These are phyloP conservation scores for Trematomus loennbergii DNA, from an alignment of 2,113 vertebrate genomes.

Conservation along the genomic window DNA sequence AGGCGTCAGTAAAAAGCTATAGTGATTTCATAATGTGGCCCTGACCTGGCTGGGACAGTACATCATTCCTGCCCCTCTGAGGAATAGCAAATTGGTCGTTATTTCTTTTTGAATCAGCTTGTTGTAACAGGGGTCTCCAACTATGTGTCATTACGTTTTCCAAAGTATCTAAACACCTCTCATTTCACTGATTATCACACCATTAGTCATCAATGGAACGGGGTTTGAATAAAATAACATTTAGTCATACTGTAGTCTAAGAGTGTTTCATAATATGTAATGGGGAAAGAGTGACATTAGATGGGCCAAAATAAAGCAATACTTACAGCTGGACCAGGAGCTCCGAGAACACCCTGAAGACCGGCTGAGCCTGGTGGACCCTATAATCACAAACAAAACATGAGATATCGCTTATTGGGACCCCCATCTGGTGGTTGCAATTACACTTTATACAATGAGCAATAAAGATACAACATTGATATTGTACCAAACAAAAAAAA, in stretches of 20 bases:
- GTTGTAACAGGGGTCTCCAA: conserved; percentile 3
- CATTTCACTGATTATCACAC: conserved; percentile 10
- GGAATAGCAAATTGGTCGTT: conserved; percentile 2
- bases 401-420: neutral
- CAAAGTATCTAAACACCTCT: conserved; percentile 4
- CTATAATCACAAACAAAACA: conserved; percentile 74
- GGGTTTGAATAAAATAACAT: neutral
- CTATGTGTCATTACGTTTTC: conserved; percentile 2
- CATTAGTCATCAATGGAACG: neutral
- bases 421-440: neutral
- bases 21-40: conserved; percentile 14
- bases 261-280: neutral
- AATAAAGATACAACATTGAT: neutral
- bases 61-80: conserved; percentile 25
- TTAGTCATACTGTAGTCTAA: neutral
- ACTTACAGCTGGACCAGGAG: conserved; percentile 97
- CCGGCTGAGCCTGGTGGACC: conserved; percentile 93
- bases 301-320: conserved; percentile 1
- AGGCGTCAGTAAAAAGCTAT: conserved; percentile 17
- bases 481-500: too few species aligned
- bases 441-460: neutral
- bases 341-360: conserved; percentile 94
- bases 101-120: conserved; percentile 2
- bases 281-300: neutral
- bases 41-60: conserved; percentile 3